Evolutionary conservation across 2,888 invertebrate species (phyloP), one percentile per base, ranked within the genome.

Genomic region (Campoletis raptor): DNA sequence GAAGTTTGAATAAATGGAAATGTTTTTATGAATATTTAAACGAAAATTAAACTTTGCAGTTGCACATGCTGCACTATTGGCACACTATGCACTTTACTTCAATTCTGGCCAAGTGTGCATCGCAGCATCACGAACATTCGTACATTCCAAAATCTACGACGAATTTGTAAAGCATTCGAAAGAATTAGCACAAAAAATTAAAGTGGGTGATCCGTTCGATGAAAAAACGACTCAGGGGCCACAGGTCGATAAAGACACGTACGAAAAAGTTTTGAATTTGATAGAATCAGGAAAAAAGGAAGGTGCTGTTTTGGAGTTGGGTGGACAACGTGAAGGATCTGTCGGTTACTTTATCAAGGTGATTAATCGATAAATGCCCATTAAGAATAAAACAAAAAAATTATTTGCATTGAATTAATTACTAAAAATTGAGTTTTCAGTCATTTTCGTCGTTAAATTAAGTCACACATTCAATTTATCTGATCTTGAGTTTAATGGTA

Each of bases 241-340:
- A 18, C 96, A 96, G 94, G 96, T 98, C 85, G 97, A 97, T 91
- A 94, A 96, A 76, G 96, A 96, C 76, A 97, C 97, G 95, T 96
- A 97, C 92, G 95, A 96, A 54, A 98, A 97, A 94, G 96, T 98
- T 8, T 93, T 98, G 92, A 95, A 95, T 9, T 96, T 97, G 91
- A 97, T 98, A 81, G 96, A 97, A 74, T 96, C 96, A 87, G 98
- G 98, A 30, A 97, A 97, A 94, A 95, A 96, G 89, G 96, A 97
- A 92, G 98, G 98, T 1, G 98, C 98, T 1, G 97, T 96, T 90
- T 95, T 98, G 88, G 95, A 96, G 87, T 95, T 96, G 73, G 98
- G 98, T 40, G 98, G 98, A 45, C 95, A 95, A 37, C 95, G 96
- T 30, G 92, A 96, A 70, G 97, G 97, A 42, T 95, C 95, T 54